Base-by-base conservation (phyloP, 1,140 invertebrate species). In the Trichoplusia ni region DNA sequence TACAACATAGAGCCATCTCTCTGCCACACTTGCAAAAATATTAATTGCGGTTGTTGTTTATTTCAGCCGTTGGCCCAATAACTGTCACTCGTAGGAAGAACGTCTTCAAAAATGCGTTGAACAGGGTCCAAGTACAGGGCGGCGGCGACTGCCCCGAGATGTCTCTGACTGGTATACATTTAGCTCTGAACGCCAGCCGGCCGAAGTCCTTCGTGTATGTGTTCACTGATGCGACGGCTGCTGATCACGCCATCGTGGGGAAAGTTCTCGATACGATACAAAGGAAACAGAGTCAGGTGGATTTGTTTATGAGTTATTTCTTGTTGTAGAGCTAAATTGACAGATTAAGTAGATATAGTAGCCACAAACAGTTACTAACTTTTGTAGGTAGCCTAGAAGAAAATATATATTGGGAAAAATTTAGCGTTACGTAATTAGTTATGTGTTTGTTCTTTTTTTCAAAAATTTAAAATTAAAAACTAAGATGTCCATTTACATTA, bases 111-210 rank as follows among this genome's bases (percentile, higher is more conserved):
- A 69, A 88, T 27, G 90, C 92, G 8, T 77, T 95, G 16, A 86
- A 91, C 27, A 84, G 91, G 14, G 89, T 95, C 0, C 89, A 89
- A n/a, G 92, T 95, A 6, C 91, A 93, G 40, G 94, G 95, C 0
- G 95, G 95, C n/a, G 94, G 94, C 0, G 95, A 95, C 70, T 96
- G 95, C 80, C 95, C 95, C 0, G 95, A 96, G 84, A 95, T 93
- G 90, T 92, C 94, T 7, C 78, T 96, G 5, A 89, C 87, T 0
- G 95, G 93, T 1, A 93, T 96, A 23, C 90, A 92, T 23, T 79
- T 92, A 64, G 95, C 95, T 0, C 82, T 96, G 1, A 91, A 94
- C 59, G 91, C 92, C 7, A 93, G 93, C 25, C 79, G 93, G 5
- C 94, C 94, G 0, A 90, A 92, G 47, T 95, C 95, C 0, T 95